Conservation (phyloP, 2,888 invertebrate species). For the Morinoia aosen region DNA sequence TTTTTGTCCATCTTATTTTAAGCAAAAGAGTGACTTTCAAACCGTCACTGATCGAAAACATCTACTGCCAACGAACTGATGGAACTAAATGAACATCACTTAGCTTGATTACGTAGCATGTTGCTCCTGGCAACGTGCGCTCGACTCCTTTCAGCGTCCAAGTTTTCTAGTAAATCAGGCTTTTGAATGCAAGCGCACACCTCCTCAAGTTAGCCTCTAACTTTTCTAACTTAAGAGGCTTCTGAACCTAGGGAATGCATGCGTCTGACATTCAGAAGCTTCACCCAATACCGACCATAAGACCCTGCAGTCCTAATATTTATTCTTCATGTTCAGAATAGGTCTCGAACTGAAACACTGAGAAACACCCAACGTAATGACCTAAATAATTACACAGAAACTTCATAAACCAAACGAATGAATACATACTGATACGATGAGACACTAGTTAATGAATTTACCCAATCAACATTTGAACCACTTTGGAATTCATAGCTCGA, state of each 20-base stretch:
- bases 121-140: background rate
- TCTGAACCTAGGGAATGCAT: background rate
- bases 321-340: background rate
- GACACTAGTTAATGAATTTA: no score
- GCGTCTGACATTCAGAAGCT: background rate
- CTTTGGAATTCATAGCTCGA: no score
- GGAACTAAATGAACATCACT: background rate
- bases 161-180: background rate
- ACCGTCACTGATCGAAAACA: background rate
- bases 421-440: background rate
- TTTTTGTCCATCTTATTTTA: background rate
- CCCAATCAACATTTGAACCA: no score
- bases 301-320: background rate
- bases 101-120: background rate
- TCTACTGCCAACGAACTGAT: background rate
- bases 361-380: background rate
- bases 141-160: background rate
- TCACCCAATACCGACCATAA: background rate
- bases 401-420: background rate
- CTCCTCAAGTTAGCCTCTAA: background rate
- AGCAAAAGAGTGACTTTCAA: background rate
- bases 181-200: constrained; percentile 1
- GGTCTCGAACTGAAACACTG: background rate
- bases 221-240: background rate
- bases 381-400: background rate